These are phyloP conservation scores for Pogonomyrmex barbatus DNA, from an alignment of 1,140 invertebrate genomes.

Conservation along the genomic window DNA sequence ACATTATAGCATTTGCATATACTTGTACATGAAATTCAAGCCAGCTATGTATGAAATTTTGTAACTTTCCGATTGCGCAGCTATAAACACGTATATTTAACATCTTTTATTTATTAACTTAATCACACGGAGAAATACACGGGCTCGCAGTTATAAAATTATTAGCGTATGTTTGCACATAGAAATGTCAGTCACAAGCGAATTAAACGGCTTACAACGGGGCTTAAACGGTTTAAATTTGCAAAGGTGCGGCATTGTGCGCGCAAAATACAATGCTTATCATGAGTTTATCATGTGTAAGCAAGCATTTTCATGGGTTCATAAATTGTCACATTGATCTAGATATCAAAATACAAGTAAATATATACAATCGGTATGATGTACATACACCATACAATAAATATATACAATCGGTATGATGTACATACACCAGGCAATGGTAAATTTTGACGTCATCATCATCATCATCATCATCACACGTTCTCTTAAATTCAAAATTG, in stretches of 20 bases:
- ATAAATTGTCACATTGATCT: conserved; percentile 63
- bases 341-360: conserved; percentile 44
- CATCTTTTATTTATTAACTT: conserved; percentile 56
- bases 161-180: conserved; percentile 24
- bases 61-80: conserved; percentile 9
- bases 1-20: not conserved
- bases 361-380: conserved; percentile 22
- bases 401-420: not conserved
- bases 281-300: conserved; percentile 20
- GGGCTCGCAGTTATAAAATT: conserved; percentile 36
- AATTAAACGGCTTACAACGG: conserved; percentile 58
- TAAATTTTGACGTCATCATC: conserved; percentile 55
- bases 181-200: conserved; percentile 49
- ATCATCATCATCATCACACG: not conserved
- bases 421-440: not conserved
- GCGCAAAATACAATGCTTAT: conserved; percentile 26
- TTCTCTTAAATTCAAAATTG: not conserved
- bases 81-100: conserved; percentile 42
- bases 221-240: conserved; percentile 55
- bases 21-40: not conserved
- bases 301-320: conserved; percentile 51
- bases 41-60: not conserved
- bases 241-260: conserved; percentile 13
- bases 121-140: conserved; percentile 24
- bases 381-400: not conserved